phyloP scores from a whole-genome alignment of 2,797 vertebrate species.

The Nyctalus aviator region DNA sequence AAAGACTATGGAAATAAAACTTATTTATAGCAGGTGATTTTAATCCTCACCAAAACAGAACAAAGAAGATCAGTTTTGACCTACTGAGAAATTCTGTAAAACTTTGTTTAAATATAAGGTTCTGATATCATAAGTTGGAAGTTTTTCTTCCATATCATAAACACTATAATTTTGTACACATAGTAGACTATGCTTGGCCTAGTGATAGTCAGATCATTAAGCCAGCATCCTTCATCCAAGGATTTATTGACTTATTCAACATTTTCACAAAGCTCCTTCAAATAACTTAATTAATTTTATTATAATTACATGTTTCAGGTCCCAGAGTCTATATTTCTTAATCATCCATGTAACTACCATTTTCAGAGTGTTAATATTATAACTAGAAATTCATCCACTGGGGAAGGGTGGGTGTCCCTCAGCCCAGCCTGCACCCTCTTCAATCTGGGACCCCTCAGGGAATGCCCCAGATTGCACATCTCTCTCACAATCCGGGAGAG shows the following conservation, averaged over 20 bases:
- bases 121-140: background rate
- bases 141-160: background rate
- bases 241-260: background rate
- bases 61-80: background rate
- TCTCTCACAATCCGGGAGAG: too few relatives aligned
- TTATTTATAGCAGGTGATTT: background rate
- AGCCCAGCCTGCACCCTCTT: too few relatives aligned
- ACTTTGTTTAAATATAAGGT: background rate
- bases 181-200: background rate
- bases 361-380: background rate
- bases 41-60: background rate
- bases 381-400: too few relatives aligned
- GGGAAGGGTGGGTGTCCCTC: too few relatives aligned
- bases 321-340: background rate
- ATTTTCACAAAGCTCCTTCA: slow-evolving; percentile 8
- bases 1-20: background rate
- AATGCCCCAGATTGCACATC: too few relatives aligned
- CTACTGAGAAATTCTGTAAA: background rate
- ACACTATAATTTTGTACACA: background rate
- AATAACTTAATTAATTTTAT: background rate
- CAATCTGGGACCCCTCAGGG: too few relatives aligned
- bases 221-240: background rate
- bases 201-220: background rate
- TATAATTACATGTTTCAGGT: background rate
- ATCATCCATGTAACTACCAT: background rate